Conservation (phyloP, 2,797 vertebrate genomes). For the Coilia nasus region DNA sequence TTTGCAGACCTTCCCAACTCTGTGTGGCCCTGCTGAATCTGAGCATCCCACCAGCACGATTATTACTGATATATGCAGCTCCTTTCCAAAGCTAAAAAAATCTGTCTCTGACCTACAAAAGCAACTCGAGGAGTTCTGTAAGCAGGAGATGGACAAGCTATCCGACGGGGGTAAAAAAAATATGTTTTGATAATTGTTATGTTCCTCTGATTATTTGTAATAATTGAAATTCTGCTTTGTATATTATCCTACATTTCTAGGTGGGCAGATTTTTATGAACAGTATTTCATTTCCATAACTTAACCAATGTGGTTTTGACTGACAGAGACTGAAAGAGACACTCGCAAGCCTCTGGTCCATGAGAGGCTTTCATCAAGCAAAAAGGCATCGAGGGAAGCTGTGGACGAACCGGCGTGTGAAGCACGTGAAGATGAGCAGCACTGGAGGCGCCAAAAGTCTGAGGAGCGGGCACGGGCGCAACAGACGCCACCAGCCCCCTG, state of each 20-base stretch:
- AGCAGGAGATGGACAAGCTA: constrained; percentile 16
- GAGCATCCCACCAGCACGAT: neutral
- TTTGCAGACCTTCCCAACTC: neutral
- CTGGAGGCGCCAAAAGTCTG: neutral
- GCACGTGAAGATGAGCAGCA: neutral
- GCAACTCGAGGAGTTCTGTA: constrained; percentile 31
- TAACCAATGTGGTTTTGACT: no score
- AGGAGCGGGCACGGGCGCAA: neutral
- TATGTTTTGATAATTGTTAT: neutral
- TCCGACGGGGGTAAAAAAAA: neutral
- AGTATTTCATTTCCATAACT: no score
- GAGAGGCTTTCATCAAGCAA: neutral
- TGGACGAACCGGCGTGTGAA: neutral
- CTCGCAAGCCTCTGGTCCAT: neutral
- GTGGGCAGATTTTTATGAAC: no score
- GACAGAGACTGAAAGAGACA: neutral
- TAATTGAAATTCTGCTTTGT: neutral
- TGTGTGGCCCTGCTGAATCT: constrained; percentile 16
- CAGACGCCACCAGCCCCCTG: neutral
- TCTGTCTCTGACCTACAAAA: constrained; percentile 31
- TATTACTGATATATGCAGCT: constrained; percentile 13
- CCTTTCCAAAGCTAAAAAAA: constrained; percentile 14
- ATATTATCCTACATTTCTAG: neutral
- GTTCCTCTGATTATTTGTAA: neutral
- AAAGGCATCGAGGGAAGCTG: neutral